Evolutionary conservation across 2,797 vertebrate genomes (phyloP).

Genomic region (Pipistrellus pygmaeus): DNA sequence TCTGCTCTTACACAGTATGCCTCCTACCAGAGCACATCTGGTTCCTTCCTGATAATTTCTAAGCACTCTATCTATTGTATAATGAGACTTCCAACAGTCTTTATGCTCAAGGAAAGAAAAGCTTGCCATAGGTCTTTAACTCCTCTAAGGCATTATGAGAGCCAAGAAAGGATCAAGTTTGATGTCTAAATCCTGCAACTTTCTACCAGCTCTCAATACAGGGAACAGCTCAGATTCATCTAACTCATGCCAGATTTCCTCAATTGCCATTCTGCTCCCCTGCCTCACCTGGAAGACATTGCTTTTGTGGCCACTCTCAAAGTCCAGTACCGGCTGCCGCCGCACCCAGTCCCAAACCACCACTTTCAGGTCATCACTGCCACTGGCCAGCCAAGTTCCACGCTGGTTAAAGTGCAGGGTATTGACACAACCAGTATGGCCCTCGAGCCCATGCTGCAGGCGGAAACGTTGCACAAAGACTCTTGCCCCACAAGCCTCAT

Average conservation of each 20-base stretch:
- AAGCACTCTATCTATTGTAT: background rate
- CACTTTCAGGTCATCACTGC: conserved; percentile 96
- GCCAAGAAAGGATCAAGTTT: background rate
- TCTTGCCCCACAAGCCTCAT: conserved; percentile 94
- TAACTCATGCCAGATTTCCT: conserved; percentile 20
- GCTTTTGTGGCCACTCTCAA: conserved; percentile 98
- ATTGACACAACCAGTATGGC: conserved; percentile 97
- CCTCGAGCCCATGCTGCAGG: conserved; percentile 95
- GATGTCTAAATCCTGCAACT: background rate
- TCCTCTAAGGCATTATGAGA: background rate
- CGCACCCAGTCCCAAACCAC: conserved; percentile 98
- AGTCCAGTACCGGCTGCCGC: conserved; percentile 93
- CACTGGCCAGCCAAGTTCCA: conserved; percentile 95
- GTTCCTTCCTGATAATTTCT: background rate
- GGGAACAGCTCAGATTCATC: conserved; percentile 11
- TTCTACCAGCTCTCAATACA: background rate
- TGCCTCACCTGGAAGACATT: conserved; percentile 97
- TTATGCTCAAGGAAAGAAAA: conserved; percentile 14
- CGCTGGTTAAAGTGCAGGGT: conserved; percentile 98
- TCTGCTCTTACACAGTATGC: background rate
- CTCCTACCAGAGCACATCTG: background rate
- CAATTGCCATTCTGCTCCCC: background rate
- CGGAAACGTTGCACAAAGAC: conserved; percentile 95
- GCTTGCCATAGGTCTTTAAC: background rate
- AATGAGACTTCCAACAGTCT: background rate